Conservation (phyloP, 2,888 invertebrate genomes). For the Perizoma flavofasciatum region DNA sequence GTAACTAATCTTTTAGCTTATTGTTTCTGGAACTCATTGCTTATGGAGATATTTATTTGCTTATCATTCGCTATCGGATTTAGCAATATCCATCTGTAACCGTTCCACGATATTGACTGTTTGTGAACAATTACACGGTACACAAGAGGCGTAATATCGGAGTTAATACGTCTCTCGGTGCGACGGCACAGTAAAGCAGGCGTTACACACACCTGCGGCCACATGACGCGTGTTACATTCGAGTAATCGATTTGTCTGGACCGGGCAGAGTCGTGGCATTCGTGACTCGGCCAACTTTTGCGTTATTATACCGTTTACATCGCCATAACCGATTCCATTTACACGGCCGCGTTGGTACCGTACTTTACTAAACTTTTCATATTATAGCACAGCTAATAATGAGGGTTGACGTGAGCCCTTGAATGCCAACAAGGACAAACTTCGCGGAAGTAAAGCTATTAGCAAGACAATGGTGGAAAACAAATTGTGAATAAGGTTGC, state of each 20-base stretch:
- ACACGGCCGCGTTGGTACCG: conserved; percentile 51
- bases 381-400: conserved; percentile 58
- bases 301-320: conserved; percentile 67
- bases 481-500: conserved; percentile 44
- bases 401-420: conserved; percentile 54
- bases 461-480: conserved; percentile 48
- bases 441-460: conserved; percentile 50
- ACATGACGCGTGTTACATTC: conserved; percentile 59
- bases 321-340: conserved; percentile 64
- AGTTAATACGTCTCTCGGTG: conserved; percentile 53
- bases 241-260: conserved; percentile 77
- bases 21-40: conserved; percentile 48
- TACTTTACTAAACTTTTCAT: conserved; percentile 59
- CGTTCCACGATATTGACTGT: conserved; percentile 41
- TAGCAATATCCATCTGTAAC: conserved; percentile 40
- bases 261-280: conserved; percentile 51
- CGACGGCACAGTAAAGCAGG: conserved; percentile 55
- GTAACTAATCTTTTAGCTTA: conserved; percentile 49
- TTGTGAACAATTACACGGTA: conserved; percentile 49
- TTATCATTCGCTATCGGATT: conserved; percentile 45
- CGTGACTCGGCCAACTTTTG: conserved; percentile 68
- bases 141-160: conserved; percentile 42
- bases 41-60: conserved; percentile 37
- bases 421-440: conserved; percentile 54
- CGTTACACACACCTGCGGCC: conserved; percentile 64